A percentile compares a stretch with the other conserved stretches of the same genome.
These are phyloP conservation scores for Cheilosia vernalis DNA, from an alignment of 2,888 invertebrate genomes.

Conservation along the genomic window DNA sequence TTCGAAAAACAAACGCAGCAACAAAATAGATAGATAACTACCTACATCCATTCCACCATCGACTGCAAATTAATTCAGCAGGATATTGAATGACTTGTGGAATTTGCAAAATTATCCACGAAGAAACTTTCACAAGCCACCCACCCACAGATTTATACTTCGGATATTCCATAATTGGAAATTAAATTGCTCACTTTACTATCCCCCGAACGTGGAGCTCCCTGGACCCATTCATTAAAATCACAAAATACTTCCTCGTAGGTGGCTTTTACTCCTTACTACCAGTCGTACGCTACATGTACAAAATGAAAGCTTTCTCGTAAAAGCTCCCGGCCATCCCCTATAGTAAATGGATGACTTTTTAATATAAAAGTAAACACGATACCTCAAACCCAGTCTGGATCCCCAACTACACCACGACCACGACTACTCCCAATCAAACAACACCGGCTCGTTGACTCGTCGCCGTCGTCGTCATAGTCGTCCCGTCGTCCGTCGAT, in stretches of 20 bases:
- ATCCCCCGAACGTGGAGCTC: not conserved
- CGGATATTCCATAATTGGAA: constrained; percentile 17
- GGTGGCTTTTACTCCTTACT: constrained; percentile 29
- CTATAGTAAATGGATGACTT: constrained; percentile 22
- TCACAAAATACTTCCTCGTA: constrained; percentile 16
- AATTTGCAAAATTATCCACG: not conserved
- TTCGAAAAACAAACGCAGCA: no score
- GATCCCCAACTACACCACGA: not conserved
- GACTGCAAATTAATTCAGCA: constrained; percentile 23
- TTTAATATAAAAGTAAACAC: constrained; percentile 40
- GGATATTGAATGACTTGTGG: not conserved
- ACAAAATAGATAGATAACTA: no score
- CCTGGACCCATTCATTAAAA: constrained; percentile 62
- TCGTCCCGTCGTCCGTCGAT: not conserved
- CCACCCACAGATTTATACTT: not conserved
- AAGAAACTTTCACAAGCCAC: not conserved
- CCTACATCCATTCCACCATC: not conserved
- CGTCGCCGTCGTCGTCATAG: not conserved
- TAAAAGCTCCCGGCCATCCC: constrained; percentile 61
- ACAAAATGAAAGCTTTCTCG: constrained; percentile 59
- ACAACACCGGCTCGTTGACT: constrained; percentile 19
- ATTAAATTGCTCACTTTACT: constrained; percentile 20
- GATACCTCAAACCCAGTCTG: not conserved
- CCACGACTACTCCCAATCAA: constrained; percentile 29
- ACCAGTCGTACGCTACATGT: constrained; percentile 29